These are phyloP conservation scores for Acanthisitta chloris DNA, from an alignment of 2,113 vertebrate genomes.

Conservation along the genomic window DNA sequence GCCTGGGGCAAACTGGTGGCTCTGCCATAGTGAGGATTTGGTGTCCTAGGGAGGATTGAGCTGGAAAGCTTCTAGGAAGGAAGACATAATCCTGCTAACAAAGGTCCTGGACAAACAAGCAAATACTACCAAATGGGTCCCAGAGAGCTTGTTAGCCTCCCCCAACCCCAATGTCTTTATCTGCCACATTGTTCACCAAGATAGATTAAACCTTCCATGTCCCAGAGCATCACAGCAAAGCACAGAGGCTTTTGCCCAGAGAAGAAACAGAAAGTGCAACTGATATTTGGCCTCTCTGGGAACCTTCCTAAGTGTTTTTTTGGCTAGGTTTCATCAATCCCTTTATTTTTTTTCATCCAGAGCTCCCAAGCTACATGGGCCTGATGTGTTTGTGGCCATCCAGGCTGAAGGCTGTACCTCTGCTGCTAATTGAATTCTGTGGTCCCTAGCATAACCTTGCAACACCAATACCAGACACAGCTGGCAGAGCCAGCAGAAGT, in stretches of 20 bases:
- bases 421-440: not conserved
- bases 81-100: not conserved
- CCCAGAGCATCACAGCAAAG: not conserved
- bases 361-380: not conserved
- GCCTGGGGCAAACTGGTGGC: not conserved
- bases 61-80: not conserved
- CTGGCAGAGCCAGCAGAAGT: not conserved
- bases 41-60: not conserved
- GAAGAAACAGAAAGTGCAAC: not conserved
- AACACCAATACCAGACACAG: not conserved
- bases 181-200: not conserved
- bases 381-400: not conserved
- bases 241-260: not conserved
- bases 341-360: not conserved
- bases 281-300: not conserved
- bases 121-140: not conserved
- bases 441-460: not conserved
- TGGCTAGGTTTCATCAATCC: not conserved
- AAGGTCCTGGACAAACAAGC: not conserved
- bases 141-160: not conserved
- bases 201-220: not conserved
- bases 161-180: not conserved
- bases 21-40: not conserved
- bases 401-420: not conserved
- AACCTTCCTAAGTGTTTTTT: not conserved